These are phyloP conservation scores for Passer montanus DNA, from an alignment of 2,113 vertebrate genomes.

Conservation along the genomic window DNA sequence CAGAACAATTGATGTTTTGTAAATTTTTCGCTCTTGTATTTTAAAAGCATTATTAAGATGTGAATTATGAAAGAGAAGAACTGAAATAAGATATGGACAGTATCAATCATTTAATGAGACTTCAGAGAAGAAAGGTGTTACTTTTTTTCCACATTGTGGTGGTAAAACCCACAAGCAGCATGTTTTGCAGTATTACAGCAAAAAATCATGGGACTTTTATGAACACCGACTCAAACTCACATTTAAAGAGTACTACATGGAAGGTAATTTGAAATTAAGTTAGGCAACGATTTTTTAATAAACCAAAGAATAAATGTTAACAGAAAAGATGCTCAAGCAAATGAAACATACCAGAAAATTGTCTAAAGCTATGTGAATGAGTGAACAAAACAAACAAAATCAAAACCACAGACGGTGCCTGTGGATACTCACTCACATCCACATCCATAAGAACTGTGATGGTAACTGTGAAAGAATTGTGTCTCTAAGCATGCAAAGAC, in stretches of 20 bases:
- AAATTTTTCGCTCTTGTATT: neutral
- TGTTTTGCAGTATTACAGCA: neutral
- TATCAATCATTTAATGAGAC: neutral
- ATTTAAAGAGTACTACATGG: neutral
- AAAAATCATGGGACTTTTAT: neutral
- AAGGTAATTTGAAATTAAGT: neutral
- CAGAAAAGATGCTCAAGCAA: neutral
- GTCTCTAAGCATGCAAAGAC: conserved; percentile 2
- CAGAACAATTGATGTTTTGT: neutral
- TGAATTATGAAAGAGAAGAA: neutral
- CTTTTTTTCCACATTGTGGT: neutral
- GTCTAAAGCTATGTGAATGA: neutral
- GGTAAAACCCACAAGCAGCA: neutral
- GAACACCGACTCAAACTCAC: neutral
- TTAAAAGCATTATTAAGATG: neutral
- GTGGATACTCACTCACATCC: conserved; percentile 10
- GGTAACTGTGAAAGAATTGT: neutral
- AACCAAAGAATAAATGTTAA: neutral
- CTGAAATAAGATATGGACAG: neutral
- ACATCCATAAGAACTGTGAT: neutral
- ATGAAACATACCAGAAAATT: neutral
- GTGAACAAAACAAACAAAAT: conserved; percentile 3
- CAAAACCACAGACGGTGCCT: neutral
- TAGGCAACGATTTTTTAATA: neutral
- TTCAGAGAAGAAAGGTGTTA: neutral